Conservation (phyloP, 2,888 invertebrate species). For the Panzeria rudis region DNA sequence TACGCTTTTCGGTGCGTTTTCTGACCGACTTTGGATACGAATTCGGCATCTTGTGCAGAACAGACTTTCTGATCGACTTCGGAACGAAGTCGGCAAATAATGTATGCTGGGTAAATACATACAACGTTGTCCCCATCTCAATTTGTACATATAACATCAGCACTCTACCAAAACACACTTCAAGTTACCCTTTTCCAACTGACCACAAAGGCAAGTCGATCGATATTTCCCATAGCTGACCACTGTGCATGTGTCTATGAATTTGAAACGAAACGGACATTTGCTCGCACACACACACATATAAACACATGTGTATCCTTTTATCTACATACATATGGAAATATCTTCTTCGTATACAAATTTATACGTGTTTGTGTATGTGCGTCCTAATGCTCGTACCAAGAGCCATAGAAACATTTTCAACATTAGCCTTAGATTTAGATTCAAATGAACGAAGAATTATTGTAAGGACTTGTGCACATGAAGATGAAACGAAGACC, state of each 20-base stretch:
- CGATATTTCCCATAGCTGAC: conserved; percentile 84
- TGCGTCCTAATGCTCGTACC: conserved; percentile 73
- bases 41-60: no score
- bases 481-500: conserved; percentile 76
- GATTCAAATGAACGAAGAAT: conserved; percentile 75
- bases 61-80: no score
- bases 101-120: no score
- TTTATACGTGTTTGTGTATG: neutral
- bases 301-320: conserved; percentile 58
- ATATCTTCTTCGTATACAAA: conserved; percentile 13
- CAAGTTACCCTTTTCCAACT: conserved; percentile 77
- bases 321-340: conserved; percentile 15
- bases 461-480: conserved; percentile 72
- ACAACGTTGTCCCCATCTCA: no score
- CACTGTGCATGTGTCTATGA: conserved; percentile 81
- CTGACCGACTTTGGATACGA: no score
- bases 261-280: conserved; percentile 80
- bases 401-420: conserved; percentile 41
- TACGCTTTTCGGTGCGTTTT: no score
- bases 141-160: conserved; percentile 61
- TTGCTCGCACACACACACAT: conserved; percentile 77
- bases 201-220: conserved; percentile 83
- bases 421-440: conserved; percentile 59
- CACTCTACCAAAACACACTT: conserved; percentile 54
- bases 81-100: no score